Evolutionary conservation across 2,888 invertebrate species (phyloP), one percentile per base, ranked within the genome.

Genomic region (Ectobius pallidus): DNA sequence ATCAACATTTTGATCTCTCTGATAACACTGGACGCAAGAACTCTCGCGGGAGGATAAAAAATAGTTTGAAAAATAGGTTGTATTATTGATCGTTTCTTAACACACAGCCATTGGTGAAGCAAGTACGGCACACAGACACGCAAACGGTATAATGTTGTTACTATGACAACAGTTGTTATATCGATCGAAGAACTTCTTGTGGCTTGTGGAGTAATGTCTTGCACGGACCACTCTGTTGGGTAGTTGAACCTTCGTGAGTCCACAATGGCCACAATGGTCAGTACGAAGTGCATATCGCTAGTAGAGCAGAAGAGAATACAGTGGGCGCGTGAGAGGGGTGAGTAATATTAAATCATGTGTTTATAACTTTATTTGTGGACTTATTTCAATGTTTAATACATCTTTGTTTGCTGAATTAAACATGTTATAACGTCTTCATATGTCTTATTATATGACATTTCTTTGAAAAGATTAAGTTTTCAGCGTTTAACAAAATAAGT

Each of bases 281-380:
- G 78, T 79, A 76, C 65, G 9, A 71, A 76, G 69, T 74, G 68
- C 30, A 11, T 82, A 76, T 90, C 93, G 77, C 85, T 95, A 81
- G 87, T 95, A 80, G 94, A 96, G 86, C 90, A 92, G 85, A 96
- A 96, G 85, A 91, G 92, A 83, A 87, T 92, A 80, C 96, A 97
- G 89, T 96, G 96, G 96, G 95, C 95, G 78, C 90, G 88, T 83
- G 96, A 97, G 86, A 89, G 91, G 89, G 96, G 96, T 96, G 86
- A 81, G 83, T 78, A 18, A 16, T 11, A 9, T 1, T 34, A n/a
- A 2, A n/a, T 9, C 20, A 16, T 27, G 9, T 4, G 44, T 44
- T 44, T n/a, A n/a, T n/a, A n/a, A n/a, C n/a, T n/a, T n/a, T n/a
- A n/a, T n/a, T n/a, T n/a, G n/a, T n/a, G n/a, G n/a, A n/a, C n/a